phyloP scores from a whole-genome alignment of 2,797 vertebrate species.

The Liasis olivaceus region DNA sequence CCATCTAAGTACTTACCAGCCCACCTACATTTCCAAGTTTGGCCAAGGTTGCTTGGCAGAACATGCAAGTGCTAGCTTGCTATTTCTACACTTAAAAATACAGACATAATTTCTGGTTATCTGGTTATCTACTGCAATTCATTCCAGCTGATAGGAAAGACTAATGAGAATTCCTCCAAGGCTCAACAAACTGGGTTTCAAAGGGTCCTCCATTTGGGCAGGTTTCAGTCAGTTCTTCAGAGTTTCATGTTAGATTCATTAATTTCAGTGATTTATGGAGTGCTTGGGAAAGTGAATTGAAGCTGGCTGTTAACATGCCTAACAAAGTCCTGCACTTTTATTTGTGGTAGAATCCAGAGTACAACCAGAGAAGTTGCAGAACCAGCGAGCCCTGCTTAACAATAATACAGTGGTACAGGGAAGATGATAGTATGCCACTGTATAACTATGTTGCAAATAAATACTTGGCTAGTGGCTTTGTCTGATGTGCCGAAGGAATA shows the following conservation, averaged over 20 bases:
- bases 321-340: constrained; percentile 18
- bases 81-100: not conserved
- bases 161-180: not conserved
- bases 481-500: not conserved
- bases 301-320: not conserved
- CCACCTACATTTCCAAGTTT: not conserved
- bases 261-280: not conserved
- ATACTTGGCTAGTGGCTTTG: not conserved
- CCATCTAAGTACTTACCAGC: not conserved
- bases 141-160: not conserved
- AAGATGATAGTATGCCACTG: not conserved
- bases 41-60: not conserved
- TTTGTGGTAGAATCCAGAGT: constrained; percentile 31
- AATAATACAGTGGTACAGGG: not conserved
- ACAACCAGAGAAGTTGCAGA: constrained; percentile 1
- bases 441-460: not conserved
- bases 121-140: not conserved
- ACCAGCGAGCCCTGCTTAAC: not conserved
- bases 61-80: not conserved
- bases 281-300: not conserved
- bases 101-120: not conserved
- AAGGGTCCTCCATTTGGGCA: not conserved
- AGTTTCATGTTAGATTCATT: constrained; percentile 20
- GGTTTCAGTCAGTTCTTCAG: not conserved
- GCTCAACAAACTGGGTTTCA: not conserved